phyloP scores from a whole-genome alignment of 2,797 vertebrate genomes.

The Chelon auratus region DNA sequence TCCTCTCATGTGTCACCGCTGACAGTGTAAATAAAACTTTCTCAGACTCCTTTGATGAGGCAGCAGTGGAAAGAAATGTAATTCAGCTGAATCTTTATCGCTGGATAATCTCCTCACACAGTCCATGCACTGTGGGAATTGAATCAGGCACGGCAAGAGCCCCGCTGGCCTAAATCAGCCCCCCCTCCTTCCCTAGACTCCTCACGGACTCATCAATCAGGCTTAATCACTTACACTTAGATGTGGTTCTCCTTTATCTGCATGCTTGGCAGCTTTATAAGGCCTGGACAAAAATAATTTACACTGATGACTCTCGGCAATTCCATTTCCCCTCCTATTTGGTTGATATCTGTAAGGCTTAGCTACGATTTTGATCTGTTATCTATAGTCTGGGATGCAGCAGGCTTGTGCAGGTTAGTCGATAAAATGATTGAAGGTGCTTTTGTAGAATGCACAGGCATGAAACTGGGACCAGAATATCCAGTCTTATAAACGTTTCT shows the following conservation, averaged over 20 bases:
- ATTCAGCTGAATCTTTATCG: constrained; percentile 39
- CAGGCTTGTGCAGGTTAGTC: constrained; percentile 30
- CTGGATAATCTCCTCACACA: constrained; percentile 46
- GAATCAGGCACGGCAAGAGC: constrained; percentile 31
- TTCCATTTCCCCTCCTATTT: not conserved
- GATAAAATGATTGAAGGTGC: constrained; percentile 27
- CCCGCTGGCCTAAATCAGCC: constrained; percentile 9
- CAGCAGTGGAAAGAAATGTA: constrained; percentile 25
- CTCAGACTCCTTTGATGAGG: constrained; percentile 37
- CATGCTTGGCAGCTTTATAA: constrained; percentile 25
- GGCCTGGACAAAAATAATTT: constrained; percentile 32
- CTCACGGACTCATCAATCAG: constrained; percentile 64
- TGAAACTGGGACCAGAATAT: constrained; percentile 12
- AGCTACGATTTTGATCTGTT: constrained; percentile 19
- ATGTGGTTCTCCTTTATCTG: constrained; percentile 37
- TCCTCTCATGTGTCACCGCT: not conserved
- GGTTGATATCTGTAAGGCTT: constrained; percentile 5
- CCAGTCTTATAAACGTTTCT: not conserved
- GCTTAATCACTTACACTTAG: constrained; percentile 68
- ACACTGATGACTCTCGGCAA: constrained; percentile 21
- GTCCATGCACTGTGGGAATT: constrained; percentile 37
- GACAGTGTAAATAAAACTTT: constrained; percentile 25
- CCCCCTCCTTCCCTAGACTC: constrained; percentile 8
- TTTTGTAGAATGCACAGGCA: constrained; percentile 5
- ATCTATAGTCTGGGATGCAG: constrained; percentile 18